Percentiles rank a stretch among this genome's conserved stretches.
Conservation (phyloP, 2,888 invertebrate genomes). For the Anoplius nigerrimus region DNA sequence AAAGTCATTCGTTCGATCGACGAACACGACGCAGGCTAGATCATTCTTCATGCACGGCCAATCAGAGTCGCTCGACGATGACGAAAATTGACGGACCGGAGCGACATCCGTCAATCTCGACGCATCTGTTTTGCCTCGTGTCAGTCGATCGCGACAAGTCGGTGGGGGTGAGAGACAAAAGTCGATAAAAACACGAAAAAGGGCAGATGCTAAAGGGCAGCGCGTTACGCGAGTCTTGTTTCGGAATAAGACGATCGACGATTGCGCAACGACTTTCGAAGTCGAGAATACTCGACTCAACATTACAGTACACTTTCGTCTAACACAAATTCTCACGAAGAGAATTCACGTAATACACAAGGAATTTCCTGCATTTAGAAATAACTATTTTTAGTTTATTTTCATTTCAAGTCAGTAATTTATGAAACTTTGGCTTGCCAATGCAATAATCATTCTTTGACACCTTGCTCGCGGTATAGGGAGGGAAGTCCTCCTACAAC, state of each 20-base stretch:
- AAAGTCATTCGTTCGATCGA: constrained; percentile 37
- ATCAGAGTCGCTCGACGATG: not conserved
- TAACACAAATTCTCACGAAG: too few relatives aligned
- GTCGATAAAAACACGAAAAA: constrained; percentile 20
- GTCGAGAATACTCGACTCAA: too few relatives aligned
- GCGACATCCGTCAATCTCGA: too few relatives aligned
- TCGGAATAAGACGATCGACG: constrained; percentile 52
- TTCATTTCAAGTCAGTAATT: too few relatives aligned
- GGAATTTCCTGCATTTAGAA: too few relatives aligned
- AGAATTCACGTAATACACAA: too few relatives aligned
- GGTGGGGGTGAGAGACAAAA: not conserved
- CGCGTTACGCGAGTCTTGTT: constrained; percentile 54
- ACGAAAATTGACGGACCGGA: not conserved
- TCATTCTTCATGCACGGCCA: not conserved
- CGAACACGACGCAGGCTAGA: constrained; percentile 34
- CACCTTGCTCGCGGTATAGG: too few relatives aligned
- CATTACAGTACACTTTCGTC: too few relatives aligned
- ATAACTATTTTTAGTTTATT: too few relatives aligned
- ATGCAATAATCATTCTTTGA: too few relatives aligned
- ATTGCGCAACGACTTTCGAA: constrained; percentile 51
- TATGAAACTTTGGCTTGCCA: too few relatives aligned
- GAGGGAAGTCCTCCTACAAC: too few relatives aligned
- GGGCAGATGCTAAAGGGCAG: constrained; percentile 51
- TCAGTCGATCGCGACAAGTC: constrained; percentile 3
- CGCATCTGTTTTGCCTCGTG: not conserved